phyloP scores from a whole-genome alignment of 2,888 invertebrate genomes.

The Anarsia innoxiella region DNA sequence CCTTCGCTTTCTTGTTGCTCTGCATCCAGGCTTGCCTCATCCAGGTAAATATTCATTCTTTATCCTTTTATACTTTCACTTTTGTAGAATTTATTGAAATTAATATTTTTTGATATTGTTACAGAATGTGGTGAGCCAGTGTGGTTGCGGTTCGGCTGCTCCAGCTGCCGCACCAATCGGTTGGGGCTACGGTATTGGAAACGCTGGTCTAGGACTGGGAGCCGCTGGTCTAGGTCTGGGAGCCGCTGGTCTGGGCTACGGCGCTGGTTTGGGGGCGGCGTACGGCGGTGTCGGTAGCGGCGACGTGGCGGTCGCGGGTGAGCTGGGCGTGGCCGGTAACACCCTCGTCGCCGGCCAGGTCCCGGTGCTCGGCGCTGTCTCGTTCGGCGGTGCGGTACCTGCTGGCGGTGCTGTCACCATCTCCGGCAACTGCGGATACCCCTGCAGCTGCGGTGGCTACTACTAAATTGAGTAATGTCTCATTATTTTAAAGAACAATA shows the following conservation, averaged over 20 bases:
- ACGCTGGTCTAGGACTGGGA: not conserved
- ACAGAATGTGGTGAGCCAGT: slow-evolving; percentile 2
- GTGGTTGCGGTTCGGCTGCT: not conserved
- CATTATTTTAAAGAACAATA: no score
- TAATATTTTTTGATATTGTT: not conserved
- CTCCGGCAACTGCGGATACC: slow-evolving; percentile 26
- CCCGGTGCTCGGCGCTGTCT: slow-evolving; percentile 30
- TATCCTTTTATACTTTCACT: no score
- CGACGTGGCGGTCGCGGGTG: slow-evolving; percentile 20
- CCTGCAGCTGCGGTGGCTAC: slow-evolving; percentile 11
- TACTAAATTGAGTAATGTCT: no score
- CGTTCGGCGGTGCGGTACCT: slow-evolving; percentile 24
- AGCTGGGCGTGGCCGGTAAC: slow-evolving; percentile 25
- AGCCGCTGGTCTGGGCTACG: no score
- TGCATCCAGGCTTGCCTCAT: slow-evolving; percentile 39
- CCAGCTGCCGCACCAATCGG: not conserved
- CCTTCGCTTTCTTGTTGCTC: slow-evolving; percentile 27
- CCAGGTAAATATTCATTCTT: slow-evolving; percentile 24
- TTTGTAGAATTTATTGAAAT: not conserved
- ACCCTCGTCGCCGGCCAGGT: slow-evolving; percentile 30
- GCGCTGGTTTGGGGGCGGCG: not conserved
- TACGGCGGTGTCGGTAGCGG: slow-evolving; percentile 18
- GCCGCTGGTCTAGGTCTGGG: no score
- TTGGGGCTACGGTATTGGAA: not conserved
- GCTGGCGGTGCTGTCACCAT: slow-evolving; percentile 30